phyloP scores from a whole-genome alignment of 2,113 vertebrate genomes.

The Capreolus pygargus region DNA sequence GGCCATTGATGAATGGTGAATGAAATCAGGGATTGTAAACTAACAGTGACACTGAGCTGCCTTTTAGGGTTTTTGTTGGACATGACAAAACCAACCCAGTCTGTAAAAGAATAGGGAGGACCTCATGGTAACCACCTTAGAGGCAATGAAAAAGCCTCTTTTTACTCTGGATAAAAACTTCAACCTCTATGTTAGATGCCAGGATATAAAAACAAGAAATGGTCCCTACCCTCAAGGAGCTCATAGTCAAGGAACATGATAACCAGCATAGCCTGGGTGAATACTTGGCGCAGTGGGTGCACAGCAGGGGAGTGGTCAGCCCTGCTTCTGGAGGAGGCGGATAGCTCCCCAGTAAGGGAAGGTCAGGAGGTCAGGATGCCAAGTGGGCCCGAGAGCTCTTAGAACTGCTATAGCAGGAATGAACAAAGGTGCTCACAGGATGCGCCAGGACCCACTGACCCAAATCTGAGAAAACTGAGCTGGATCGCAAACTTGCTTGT shows the following conservation, averaged over 20 bases:
- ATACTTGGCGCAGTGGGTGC: not conserved
- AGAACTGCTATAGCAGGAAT: not conserved
- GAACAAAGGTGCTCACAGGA: not conserved
- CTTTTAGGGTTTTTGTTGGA: constrained; percentile 56
- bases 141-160: constrained; percentile 17
- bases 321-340: not conserved
- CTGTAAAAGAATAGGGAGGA: constrained; percentile 39
- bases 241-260: not conserved
- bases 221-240: constrained; percentile 20
- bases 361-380: not conserved
- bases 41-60: constrained; percentile 39
- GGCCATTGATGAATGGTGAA: constrained; percentile 54
- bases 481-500: not conserved
- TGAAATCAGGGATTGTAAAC: constrained; percentile 58
- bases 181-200: not conserved
- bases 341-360: not conserved
- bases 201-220: not conserved
- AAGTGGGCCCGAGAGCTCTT: not conserved
- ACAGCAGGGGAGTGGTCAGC: not conserved
- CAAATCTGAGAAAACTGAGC: not conserved
- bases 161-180: not conserved
- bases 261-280: not conserved
- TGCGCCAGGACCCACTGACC: not conserved
- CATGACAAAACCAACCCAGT: constrained; percentile 38
- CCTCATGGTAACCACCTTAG: constrained; percentile 34